Percentiles rank a stretch among this genome's conserved stretches.
Conservation (phyloP, 2,797 vertebrate genomes). For the Saguinus oedipus region DNA sequence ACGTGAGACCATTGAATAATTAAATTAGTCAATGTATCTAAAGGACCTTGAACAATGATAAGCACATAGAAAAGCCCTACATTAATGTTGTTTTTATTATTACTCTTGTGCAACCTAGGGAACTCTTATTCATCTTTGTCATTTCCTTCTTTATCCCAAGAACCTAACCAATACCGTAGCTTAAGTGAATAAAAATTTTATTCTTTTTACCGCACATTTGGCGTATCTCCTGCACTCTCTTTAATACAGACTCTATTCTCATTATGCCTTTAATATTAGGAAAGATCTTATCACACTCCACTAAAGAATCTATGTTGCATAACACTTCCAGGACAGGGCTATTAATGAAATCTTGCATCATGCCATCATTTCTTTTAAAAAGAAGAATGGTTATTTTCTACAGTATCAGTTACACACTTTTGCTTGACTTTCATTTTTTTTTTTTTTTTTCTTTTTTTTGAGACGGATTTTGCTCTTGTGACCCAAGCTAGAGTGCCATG, state of each 20-base stretch:
- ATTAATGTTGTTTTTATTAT: not conserved
- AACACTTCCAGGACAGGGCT: not conserved
- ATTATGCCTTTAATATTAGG: not conserved
- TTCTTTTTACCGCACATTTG: not conserved
- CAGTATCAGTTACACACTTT: not conserved
- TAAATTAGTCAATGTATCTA: not conserved
- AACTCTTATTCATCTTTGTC: not conserved
- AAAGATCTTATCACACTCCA: not conserved
- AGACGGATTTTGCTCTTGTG: too few species aligned
- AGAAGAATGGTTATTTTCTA: not conserved
- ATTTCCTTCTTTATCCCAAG: not conserved
- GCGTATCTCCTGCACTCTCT: not conserved
- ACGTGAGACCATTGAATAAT: not conserved
- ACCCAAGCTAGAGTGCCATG: too few species aligned
- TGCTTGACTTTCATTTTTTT: not conserved
- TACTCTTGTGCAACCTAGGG: not conserved
- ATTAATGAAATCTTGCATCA: not conserved
- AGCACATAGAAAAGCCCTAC: not conserved
- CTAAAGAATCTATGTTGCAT: not conserved
- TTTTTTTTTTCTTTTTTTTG: too few species aligned
- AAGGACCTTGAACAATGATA: not conserved
- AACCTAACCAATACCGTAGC: not conserved
- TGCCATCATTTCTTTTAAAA: not conserved
- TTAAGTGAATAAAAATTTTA: not conserved
- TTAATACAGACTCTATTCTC: not conserved